Conservation (phyloP, 1,140 invertebrate genomes). For the Leptinotarsa undecemlineata region DNA sequence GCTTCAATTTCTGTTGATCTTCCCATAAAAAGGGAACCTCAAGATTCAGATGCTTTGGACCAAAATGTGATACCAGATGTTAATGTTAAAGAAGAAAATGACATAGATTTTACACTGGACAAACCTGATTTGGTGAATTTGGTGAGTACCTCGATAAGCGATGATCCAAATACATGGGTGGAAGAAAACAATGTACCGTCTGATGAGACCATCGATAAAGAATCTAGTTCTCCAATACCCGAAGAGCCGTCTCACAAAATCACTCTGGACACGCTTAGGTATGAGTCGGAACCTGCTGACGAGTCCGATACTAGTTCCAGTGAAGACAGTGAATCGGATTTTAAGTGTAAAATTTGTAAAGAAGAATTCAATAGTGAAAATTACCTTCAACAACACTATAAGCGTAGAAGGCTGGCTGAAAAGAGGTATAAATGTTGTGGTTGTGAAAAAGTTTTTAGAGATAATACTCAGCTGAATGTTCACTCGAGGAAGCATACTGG, state of each 20-base stretch:
- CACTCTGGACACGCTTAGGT: slow-evolving; percentile 4
- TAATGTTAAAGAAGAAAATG: slow-evolving; percentile 8
- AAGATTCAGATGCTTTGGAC: not conserved
- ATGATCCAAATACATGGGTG: not conserved
- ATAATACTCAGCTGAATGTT: slow-evolving; percentile 48
- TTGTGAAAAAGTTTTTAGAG: slow-evolving; percentile 44
- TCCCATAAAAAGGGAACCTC: slow-evolving; percentile 22
- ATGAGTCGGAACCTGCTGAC: not conserved
- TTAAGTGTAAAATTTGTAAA: slow-evolving; percentile 40
- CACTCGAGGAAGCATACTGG: slow-evolving; percentile 66
- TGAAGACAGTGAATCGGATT: slow-evolving; percentile 28
- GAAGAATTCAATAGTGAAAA: slow-evolving; percentile 28
- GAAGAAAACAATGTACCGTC: not conserved
- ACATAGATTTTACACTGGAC: not conserved
- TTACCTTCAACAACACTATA: slow-evolving; percentile 34
- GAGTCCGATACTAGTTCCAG: slow-evolving; percentile 12
- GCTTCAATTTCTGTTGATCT: not conserved
- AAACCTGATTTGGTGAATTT: slow-evolving; percentile 14
- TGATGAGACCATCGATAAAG: not conserved
- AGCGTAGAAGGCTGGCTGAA: slow-evolving; percentile 30
- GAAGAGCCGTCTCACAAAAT: slow-evolving; percentile 17
- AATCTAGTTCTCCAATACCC: not conserved
- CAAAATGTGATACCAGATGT: slow-evolving; percentile 7
- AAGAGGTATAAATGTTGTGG: slow-evolving; percentile 44
- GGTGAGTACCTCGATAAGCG: not conserved